These are phyloP conservation scores for Actinia equina DNA, from an alignment of 64 coral and sea anemone species.

Conservation along the genomic window DNA sequence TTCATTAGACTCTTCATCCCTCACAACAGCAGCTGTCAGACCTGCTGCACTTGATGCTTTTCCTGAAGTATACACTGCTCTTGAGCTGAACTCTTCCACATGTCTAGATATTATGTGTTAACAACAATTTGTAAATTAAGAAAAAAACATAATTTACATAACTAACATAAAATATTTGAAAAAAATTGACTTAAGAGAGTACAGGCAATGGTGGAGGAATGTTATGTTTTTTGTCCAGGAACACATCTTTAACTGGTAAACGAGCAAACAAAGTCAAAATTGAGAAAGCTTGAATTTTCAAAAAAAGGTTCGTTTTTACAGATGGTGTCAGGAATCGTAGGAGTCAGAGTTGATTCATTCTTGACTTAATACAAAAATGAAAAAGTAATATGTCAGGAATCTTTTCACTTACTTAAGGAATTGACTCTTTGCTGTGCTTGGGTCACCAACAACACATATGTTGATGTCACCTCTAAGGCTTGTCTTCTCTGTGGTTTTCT, in stretches of 20 bases:
- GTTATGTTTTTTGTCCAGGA: too few species aligned
- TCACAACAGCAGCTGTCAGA: conserved; percentile 96
- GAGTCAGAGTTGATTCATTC: not conserved
- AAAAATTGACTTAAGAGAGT: not conserved
- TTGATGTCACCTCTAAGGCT: conserved; percentile 96
- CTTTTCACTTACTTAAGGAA: conserved; percentile 81
- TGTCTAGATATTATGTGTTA: conserved; percentile 34
- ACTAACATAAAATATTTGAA: not conserved
- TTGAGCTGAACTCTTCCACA: conserved; percentile 94
- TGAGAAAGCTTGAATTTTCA: too few species aligned
- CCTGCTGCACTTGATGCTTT: conserved; percentile 96
- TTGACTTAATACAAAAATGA: not conserved
- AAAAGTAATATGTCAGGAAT: not conserved
- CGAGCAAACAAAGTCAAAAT: too few species aligned
- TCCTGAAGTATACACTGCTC: conserved; percentile 96
- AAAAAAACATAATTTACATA: not conserved
- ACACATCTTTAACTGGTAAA: too few species aligned
- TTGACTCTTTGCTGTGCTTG: conserved; percentile 99
- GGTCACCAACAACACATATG: conserved; percentile 97
- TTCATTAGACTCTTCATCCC: conserved; percentile 93
- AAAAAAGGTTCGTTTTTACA: too few species aligned
- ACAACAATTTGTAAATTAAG: not conserved
- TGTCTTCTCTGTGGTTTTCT: conserved; percentile 84
- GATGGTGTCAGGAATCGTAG: not conserved
- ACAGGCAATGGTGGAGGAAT: too few species aligned